phyloP scores from a whole-genome alignment of 2,113 vertebrate genomes.

The Neopipo cinnamomea region DNA sequence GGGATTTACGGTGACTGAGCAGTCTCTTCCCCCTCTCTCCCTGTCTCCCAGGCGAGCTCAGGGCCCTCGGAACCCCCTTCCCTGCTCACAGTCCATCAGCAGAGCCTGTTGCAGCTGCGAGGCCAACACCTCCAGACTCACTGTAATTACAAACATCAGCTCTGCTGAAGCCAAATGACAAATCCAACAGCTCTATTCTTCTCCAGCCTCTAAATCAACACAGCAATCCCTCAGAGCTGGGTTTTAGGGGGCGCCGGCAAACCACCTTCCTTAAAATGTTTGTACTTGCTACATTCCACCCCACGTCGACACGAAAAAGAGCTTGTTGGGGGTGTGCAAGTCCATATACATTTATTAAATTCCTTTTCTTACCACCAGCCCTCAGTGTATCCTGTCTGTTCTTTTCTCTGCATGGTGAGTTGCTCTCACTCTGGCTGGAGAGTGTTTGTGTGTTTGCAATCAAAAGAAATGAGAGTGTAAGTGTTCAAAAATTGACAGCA shows the following conservation, averaged over 20 bases:
- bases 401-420: background rate
- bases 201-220: background rate
- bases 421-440: background rate
- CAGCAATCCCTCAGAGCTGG: background rate
- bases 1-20: accelerated
- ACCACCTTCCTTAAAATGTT: background rate
- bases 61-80: accelerated
- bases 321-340: accelerated
- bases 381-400: background rate
- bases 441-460: background rate
- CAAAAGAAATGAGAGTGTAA: background rate
- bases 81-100: accelerated
- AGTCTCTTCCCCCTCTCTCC: accelerated
- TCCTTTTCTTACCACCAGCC: background rate
- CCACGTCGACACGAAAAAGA: accelerated
- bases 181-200: background rate
- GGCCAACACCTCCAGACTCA: background rate
- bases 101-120: background rate
- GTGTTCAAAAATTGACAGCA: background rate
- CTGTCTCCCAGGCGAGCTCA: accelerated
- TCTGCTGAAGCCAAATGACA: background rate
- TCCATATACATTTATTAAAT: background rate
- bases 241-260: accelerated
- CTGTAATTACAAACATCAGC: accelerated
- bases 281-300: accelerated